These are phyloP conservation scores for Drosophila bunnanda DNA, from an alignment of 2,888 invertebrate genomes.

Conservation along the genomic window DNA sequence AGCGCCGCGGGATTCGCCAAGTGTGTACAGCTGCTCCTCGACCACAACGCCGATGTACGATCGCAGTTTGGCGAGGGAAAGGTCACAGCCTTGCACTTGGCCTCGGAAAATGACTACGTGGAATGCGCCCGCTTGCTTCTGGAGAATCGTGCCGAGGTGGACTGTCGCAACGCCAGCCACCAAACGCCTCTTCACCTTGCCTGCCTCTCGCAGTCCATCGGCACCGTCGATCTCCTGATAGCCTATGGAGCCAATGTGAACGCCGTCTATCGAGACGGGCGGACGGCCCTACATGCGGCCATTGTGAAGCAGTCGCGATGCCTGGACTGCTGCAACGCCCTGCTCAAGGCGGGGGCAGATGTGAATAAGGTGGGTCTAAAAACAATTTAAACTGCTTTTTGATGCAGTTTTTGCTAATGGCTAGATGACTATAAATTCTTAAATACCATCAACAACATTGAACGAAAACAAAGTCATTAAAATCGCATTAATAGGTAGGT, in stretches of 20 bases:
- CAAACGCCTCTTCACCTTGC: conserved; percentile 95
- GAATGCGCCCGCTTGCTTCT: conserved; percentile 90
- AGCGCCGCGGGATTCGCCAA: conserved; percentile 89
- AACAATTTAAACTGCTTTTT: neutral
- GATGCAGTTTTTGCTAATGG: neutral
- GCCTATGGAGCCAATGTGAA: conserved; percentile 88
- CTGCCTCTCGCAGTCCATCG: conserved; percentile 91
- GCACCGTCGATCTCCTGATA: conserved; percentile 90
- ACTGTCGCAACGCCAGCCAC: conserved; percentile 89
- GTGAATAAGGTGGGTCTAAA: conserved; percentile 87
- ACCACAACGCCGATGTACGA: conserved; percentile 91
- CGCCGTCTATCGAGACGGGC: conserved; percentile 89
- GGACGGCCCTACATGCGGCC: conserved; percentile 92
- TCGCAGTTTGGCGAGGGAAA: conserved; percentile 89
- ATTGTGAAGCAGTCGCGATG: conserved; percentile 90
- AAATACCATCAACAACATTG: neutral
- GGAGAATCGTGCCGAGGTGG: conserved; percentile 91
- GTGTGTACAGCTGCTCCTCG: conserved; percentile 90
- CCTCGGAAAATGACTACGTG: conserved; percentile 93
- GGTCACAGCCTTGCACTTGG: conserved; percentile 93
- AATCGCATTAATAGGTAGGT: neutral
- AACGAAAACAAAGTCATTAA: neutral
- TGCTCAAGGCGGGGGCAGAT: conserved; percentile 88
- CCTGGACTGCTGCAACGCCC: conserved; percentile 89
- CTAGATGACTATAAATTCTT: neutral